Percentiles rank a stretch among this genome's conserved stretches.
Conservation (phyloP, 2,797 vertebrate genomes). For the Podarcis siculus region DNA sequence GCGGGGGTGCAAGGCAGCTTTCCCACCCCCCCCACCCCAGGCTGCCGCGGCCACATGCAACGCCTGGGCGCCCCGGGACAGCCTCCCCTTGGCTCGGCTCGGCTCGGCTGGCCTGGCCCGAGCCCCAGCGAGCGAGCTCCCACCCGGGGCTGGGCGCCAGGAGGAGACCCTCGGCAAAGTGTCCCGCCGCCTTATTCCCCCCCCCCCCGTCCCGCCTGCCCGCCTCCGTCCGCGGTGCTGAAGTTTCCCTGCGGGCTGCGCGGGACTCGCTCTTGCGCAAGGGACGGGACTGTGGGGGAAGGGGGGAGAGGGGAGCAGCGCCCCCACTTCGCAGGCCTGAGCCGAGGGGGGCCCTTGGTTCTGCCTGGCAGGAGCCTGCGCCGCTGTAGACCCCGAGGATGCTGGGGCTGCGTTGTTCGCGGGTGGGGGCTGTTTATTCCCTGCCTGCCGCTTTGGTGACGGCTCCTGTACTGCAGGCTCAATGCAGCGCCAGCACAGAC, state of each 20-base stretch:
- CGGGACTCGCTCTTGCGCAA: not conserved
- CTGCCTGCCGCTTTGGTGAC: not conserved
- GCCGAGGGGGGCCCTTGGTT: not conserved
- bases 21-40: too few species aligned
- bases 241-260: not conserved
- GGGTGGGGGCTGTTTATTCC: not conserved
- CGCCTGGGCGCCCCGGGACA: not conserved
- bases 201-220: too few species aligned
- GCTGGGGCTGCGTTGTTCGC: not conserved
- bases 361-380: not conserved
- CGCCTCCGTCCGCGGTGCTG: not conserved
- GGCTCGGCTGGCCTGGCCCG: not conserved
- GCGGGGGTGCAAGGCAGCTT: not conserved
- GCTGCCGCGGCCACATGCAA: not conserved
- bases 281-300: not conserved
- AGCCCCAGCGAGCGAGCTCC: too few species aligned
- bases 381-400: not conserved
- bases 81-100: too few species aligned
- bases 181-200: not conserved
- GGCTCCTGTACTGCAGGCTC: conserved; percentile 37
- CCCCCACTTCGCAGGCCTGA: not conserved
- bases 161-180: not conserved
- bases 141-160: not conserved
- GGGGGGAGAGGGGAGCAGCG: too few species aligned
- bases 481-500: conserved; percentile 15